phyloP scores from a whole-genome alignment of 1,140 invertebrate species.

The Limonius californicus region DNA sequence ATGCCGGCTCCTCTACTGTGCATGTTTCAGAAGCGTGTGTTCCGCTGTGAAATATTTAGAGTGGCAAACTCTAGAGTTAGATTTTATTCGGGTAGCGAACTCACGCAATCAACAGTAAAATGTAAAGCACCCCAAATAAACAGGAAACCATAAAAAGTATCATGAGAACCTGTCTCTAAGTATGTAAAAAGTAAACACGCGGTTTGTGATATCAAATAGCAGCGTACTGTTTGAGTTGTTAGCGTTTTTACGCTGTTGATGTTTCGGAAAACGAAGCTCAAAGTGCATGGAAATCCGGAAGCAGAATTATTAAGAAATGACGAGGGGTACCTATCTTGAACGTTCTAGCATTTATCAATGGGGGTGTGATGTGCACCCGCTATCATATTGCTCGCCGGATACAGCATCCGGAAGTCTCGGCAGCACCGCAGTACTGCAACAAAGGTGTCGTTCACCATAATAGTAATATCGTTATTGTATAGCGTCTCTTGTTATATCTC shows the following conservation, averaged over 20 bases:
- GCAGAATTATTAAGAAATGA: not conserved
- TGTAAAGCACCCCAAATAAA: not conserved
- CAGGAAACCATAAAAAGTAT: not conserved
- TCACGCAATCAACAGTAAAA: not conserved
- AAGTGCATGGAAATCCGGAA: conserved; percentile 11
- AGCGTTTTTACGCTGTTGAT: not conserved
- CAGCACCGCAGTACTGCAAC: conserved; percentile 20
- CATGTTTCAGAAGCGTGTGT: no score
- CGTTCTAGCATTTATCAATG: conserved; percentile 18
- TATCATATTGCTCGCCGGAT: conserved; percentile 25
- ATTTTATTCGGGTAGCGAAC: not conserved
- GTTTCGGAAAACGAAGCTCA: not conserved
- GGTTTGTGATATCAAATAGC: not conserved
- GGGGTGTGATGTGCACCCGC: conserved; percentile 16
- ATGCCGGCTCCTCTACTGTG: no score
- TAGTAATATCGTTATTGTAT: conserved; percentile 19
- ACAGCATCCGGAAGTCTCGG: conserved; percentile 24
- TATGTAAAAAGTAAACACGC: conserved; percentile 18
- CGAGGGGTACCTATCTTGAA: not conserved
- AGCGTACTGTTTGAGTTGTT: not conserved
- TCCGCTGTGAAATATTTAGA: not conserved
- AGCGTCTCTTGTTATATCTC: not conserved
- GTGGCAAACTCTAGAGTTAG: not conserved
- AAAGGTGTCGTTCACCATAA: conserved; percentile 23
- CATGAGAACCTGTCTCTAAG: not conserved